Base-by-base conservation (phyloP, 2,113 vertebrate species). In the Peromyscus maniculatus region DNA sequence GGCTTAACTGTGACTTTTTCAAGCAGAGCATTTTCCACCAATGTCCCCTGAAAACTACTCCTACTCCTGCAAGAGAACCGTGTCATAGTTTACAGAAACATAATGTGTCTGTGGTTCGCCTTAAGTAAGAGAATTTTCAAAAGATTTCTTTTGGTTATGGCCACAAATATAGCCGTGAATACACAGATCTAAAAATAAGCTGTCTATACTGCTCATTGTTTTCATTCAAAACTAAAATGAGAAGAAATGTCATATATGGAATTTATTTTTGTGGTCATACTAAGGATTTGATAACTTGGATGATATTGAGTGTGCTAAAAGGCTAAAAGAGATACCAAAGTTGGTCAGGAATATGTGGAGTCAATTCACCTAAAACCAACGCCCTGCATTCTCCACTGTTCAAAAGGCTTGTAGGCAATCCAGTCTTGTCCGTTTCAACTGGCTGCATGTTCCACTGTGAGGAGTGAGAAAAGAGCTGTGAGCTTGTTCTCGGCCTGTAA, bases 401-500 rank as follows among this genome's bases (percentile, higher is more conserved):
- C 97, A 98, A 97, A 98, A 96, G 94, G 94, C 94, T 97, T 97
- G 97, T 49, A 97, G 97, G 96, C 83, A 98, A 98, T 98, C 94
- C 97, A 97, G 55, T 97, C 93, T 96, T 97, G 97, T 98, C 97
- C 97, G 95, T 93, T 96, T 98, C 97, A 98, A 95, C 98, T 98
- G 98, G 97, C 89, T 97, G 98, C 94, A 97, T 95, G 84, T 82
- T 97, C 97, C 97, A 94, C 91, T 97, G 97, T 97, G 97, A 97
- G 97, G 94, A 91, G 75, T 97, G 94, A 98, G 97, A 95, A 98
- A 98, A 97, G 79, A 97, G 94, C 95, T 97, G 94, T 97, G 97
- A 93, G 86, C 97, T 98, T 98, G 97, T 93, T 98, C 97, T 98
- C 97, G 96, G 97, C 97, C 98, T 98, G 97, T 97, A 97, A 98